phyloP scores from a whole-genome alignment of 2,888 invertebrate genomes.

The Eretmocerus hayati region DNA sequence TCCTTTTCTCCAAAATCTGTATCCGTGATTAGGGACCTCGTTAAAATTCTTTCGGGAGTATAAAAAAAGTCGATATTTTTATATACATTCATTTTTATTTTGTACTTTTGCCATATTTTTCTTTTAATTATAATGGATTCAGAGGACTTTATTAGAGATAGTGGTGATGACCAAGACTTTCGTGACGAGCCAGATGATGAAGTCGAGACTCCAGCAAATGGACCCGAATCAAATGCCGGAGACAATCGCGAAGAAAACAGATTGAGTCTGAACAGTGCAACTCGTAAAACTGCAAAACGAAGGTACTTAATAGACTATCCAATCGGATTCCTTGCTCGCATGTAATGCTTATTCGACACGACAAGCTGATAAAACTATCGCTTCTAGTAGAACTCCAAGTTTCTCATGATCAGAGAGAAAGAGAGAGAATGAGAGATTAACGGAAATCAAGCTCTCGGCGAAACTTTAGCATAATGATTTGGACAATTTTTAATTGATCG shows the following conservation, averaged over 20 bases:
- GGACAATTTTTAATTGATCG: too few relatives aligned
- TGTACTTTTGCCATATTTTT: background rate
- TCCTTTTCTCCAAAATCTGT: constrained; percentile 13
- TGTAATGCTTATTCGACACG: too few relatives aligned
- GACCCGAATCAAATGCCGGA: constrained; percentile 2
- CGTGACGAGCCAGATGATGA: constrained; percentile 5
- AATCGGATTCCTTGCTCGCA: too few relatives aligned
- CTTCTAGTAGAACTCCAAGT: too few relatives aligned
- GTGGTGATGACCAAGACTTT: constrained; percentile 11
- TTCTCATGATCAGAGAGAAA: too few relatives aligned
- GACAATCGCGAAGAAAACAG: constrained; percentile 10
- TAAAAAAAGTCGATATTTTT: background rate
- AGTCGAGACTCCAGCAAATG: background rate
- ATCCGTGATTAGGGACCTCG: background rate
- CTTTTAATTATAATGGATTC: constrained; percentile 8
- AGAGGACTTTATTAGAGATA: constrained; percentile 10
- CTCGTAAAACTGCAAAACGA: background rate
- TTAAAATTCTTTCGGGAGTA: background rate
- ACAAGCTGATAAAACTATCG: too few relatives aligned
- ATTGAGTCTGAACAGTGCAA: background rate
- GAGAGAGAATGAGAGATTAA: too few relatives aligned
- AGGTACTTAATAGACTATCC: background rate
- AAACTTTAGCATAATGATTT: too few relatives aligned
- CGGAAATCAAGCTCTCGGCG: too few relatives aligned
- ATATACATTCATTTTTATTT: background rate